Evolutionary conservation across 64 coral and sea anemone species (phyloP).

Genomic region (Stylophora pistillata): DNA sequence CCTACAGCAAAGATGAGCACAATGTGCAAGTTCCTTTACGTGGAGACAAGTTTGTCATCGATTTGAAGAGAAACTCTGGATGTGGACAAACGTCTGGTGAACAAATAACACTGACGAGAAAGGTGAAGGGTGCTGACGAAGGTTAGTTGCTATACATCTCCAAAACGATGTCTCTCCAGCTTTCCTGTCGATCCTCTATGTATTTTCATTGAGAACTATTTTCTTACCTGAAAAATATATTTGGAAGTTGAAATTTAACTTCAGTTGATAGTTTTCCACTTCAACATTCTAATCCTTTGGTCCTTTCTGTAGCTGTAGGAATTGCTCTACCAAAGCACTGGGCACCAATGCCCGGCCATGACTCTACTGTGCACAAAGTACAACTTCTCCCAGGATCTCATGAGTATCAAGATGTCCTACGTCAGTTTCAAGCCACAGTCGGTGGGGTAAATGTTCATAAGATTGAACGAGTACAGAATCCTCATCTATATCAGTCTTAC

Average conservation of each 20-base stretch:
- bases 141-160: background rate
- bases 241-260: no score
- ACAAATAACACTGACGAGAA: background rate
- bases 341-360: background rate
- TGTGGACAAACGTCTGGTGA: background rate
- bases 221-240: no score
- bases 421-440: background rate
- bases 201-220: no score
- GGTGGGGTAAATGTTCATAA: background rate
- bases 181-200: background rate
- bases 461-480: conserved; percentile 60
- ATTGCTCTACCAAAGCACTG: conserved; percentile 1
- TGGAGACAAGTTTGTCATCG: background rate
- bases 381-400: background rate
- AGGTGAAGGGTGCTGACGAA: background rate
- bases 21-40: background rate
- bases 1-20: background rate
- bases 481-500: conserved; percentile 40
- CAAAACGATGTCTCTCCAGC: background rate
- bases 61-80: background rate
- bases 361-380: background rate
- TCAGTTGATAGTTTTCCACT: background rate
- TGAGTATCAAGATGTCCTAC: background rate
- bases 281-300: background rate
- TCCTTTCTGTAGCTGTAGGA: background rate